These are phyloP conservation scores for Idaea dimidiata DNA, from an alignment of 2,888 invertebrate genomes.

Conservation along the genomic window DNA sequence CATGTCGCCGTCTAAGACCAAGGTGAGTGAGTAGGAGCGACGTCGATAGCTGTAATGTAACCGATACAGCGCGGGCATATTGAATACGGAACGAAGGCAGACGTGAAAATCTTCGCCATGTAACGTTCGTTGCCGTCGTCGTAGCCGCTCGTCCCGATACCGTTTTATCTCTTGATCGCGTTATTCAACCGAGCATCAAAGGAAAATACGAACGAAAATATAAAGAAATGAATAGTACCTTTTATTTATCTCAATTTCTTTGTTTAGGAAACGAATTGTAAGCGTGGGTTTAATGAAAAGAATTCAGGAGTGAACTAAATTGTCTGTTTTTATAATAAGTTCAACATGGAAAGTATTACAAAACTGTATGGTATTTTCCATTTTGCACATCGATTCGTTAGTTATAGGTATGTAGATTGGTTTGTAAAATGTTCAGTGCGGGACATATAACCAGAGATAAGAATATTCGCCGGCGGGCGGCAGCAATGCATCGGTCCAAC, in stretches of 20 bases:
- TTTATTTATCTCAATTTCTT: slow-evolving; percentile 59
- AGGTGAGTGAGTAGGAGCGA: slow-evolving; percentile 22
- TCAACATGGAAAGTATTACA: slow-evolving; percentile 5
- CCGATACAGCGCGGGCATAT: slow-evolving; percentile 41
- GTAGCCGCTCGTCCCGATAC: slow-evolving; percentile 48
- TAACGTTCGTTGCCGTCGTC: slow-evolving; percentile 24
- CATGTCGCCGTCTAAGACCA: slow-evolving; percentile 32
- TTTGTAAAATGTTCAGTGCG: slow-evolving; percentile 30
- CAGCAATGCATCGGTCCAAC: slow-evolving; percentile 41
- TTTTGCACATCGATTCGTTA: slow-evolving; percentile 3
- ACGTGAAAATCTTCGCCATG: slow-evolving; percentile 54
- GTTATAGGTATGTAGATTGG: slow-evolving; percentile 13
- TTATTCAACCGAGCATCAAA: slow-evolving; percentile 75
- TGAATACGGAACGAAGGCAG: slow-evolving; percentile 46
- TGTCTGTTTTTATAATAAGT: slow-evolving; percentile 10
- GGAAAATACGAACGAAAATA: slow-evolving; percentile 66
- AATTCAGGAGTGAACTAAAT: slow-evolving; percentile 17
- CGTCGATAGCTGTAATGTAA: slow-evolving; percentile 35
- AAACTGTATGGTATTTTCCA: not conserved
- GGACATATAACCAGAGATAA: slow-evolving; percentile 43
- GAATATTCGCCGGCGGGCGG: slow-evolving; percentile 33
- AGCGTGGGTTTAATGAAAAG: slow-evolving; percentile 11
- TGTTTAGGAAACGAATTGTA: slow-evolving; percentile 50
- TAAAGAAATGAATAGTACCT: slow-evolving; percentile 63
- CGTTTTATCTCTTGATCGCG: slow-evolving; percentile 76